phyloP scores from a whole-genome alignment of 92 coral and sea anemone genomes.

The Siderastrea radians region DNA sequence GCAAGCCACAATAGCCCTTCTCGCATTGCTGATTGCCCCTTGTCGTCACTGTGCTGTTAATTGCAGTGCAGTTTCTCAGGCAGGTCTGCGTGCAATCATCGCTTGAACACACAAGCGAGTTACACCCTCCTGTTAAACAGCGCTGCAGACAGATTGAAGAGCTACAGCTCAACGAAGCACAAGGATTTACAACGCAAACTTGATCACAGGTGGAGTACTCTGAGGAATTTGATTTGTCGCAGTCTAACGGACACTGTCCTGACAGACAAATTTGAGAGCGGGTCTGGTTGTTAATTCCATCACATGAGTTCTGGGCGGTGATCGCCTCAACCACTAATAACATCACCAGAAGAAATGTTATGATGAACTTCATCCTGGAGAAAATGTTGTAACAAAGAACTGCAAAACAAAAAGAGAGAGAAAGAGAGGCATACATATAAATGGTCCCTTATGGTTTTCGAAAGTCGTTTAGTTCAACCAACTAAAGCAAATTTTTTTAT shows the following conservation, averaged over 20 bases:
- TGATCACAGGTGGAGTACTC: conserved; percentile 50
- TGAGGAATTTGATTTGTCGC: conserved; percentile 40
- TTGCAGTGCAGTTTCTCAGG: conserved; percentile 28
- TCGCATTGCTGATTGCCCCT: conserved; percentile 79
- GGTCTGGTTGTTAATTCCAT: conserved; percentile 13
- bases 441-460: too few relatives aligned
- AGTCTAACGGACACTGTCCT: conserved; percentile 62
- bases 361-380: background rate
- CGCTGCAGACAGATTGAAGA: conserved; percentile 57
- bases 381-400: background rate
- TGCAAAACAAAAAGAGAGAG: background rate
- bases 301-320: conserved; percentile 11
- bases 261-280: conserved; percentile 70
- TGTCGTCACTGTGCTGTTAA: conserved; percentile 27
- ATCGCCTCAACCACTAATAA: background rate
- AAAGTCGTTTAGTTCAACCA: too few relatives aligned
- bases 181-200: conserved; percentile 54
- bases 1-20: conserved; percentile 60
- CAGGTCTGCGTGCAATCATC: conserved; percentile 72
- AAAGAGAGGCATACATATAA: background rate
- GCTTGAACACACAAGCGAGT: conserved; percentile 53
- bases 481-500: too few relatives aligned
- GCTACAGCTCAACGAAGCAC: conserved; percentile 46
- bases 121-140: conserved; percentile 51
- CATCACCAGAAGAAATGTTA: background rate